A percentile compares a stretch with the other conserved stretches of the same genome.
Conservation (phyloP, 2,113 vertebrate genomes). For the Isichthys henryi region DNA sequence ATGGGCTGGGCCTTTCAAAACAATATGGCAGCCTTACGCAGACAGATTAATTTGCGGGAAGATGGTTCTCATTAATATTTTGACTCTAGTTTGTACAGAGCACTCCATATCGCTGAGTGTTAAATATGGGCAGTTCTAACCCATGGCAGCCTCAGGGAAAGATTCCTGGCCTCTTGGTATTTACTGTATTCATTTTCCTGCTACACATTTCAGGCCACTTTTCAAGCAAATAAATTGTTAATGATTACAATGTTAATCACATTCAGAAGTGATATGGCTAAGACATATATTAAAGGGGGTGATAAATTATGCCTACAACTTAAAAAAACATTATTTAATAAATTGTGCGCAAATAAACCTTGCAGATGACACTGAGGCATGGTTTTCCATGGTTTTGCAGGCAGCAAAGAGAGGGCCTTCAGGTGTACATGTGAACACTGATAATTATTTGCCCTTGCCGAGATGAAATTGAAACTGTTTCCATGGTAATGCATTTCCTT, state of each 20-base stretch:
- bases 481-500: conserved; percentile 76
- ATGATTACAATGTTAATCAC: not conserved
- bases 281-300: not conserved
- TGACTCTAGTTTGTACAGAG: not conserved
- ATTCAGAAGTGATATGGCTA: not conserved
- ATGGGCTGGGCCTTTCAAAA: not conserved
- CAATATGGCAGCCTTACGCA: not conserved
- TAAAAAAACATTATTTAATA: not conserved
- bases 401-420: conserved; percentile 78
- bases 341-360: not conserved
- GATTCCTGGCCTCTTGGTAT: not conserved
- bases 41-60: not conserved
- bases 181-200: not conserved
- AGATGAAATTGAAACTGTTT: conserved; percentile 80
- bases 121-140: not conserved
- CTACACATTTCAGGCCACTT: not conserved
- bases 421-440: conserved; percentile 67
- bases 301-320: not conserved
- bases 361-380: not conserved
- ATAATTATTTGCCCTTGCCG: conserved; percentile 81
- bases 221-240: not conserved
- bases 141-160: not conserved
- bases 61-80: not conserved
- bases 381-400: conserved; percentile 54
- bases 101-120: not conserved